Evolutionary conservation across 2,888 invertebrate species (phyloP).

Genomic region (Cantharis lateralis): DNA sequence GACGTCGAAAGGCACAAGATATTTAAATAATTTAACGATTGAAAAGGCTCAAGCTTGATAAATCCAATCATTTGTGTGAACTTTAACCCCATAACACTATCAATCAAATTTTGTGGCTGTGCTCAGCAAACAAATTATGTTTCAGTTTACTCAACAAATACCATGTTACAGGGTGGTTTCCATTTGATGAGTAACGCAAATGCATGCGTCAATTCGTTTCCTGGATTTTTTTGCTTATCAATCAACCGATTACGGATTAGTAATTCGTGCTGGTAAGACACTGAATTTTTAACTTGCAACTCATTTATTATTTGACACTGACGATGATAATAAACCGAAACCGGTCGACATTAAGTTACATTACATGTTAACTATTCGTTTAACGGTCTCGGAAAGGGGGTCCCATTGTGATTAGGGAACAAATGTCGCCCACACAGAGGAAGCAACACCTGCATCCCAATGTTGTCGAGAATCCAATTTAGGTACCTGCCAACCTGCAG

Average conservation of each 20-base stretch:
- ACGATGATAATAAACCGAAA: too few species aligned
- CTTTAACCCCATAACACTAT: not conserved
- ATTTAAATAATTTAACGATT: not conserved
- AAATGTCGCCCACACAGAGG: not conserved
- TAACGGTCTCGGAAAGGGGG: too few species aligned
- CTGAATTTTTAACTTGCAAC: not conserved
- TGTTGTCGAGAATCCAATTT: not conserved
- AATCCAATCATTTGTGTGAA: not conserved
- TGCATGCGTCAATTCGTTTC: not conserved
- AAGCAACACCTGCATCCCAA: not conserved
- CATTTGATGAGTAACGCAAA: not conserved
- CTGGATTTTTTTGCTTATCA: not conserved
- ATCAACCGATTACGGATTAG: not conserved
- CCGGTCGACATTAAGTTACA: too few species aligned
- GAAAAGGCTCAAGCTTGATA: not conserved
- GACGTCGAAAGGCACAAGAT: not conserved
- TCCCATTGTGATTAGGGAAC: not conserved
- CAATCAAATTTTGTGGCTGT: not conserved
- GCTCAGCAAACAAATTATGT: not conserved
- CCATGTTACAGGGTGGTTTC: not conserved
- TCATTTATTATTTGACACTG: too few species aligned
- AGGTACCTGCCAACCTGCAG: not conserved
- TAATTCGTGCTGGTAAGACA: too few species aligned
- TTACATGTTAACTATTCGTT: too few species aligned
- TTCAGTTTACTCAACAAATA: not conserved